phyloP scores from a whole-genome alignment of 2,797 vertebrate genomes.

The Pantherophis vulpinus region DNA sequence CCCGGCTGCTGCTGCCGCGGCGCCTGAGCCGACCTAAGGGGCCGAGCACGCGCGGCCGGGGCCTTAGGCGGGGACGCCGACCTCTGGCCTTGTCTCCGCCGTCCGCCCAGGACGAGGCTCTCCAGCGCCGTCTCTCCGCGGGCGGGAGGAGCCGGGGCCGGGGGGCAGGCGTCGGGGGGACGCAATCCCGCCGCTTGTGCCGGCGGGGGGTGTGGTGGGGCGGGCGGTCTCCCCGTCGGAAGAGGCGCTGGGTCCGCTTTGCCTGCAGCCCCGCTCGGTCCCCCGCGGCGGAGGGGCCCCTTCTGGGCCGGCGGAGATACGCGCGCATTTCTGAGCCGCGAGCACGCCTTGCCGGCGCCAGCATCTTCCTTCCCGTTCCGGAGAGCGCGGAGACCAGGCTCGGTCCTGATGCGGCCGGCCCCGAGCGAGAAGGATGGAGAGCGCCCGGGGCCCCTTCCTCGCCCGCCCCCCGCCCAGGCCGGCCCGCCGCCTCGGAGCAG shows the following conservation, averaged over 20 bases:
- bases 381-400: neutral
- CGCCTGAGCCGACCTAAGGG: neutral
- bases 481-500: neutral
- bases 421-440: neutral
- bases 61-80: neutral
- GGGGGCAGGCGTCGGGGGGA: too few relatives aligned
- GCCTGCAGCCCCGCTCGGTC: neutral
- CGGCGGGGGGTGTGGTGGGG: too few relatives aligned
- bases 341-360: neutral
- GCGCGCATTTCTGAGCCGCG: neutral
- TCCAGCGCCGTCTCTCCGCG: neutral
- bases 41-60: neutral
- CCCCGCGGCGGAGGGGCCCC: neutral
- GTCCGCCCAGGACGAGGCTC: neutral
- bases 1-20: neutral
- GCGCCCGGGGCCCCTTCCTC: neutral
- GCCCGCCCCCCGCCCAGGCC: neutral
- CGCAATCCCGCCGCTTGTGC: too few relatives aligned
- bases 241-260: neutral
- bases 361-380: neutral
- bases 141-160: too few relatives aligned
- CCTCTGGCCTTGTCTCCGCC: neutral
- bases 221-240: neutral
- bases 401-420: neutral
- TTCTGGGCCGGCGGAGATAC: neutral